Evolutionary conservation across 2,888 invertebrate species (phyloP).

Genomic region (Hyposoter didymator): DNA sequence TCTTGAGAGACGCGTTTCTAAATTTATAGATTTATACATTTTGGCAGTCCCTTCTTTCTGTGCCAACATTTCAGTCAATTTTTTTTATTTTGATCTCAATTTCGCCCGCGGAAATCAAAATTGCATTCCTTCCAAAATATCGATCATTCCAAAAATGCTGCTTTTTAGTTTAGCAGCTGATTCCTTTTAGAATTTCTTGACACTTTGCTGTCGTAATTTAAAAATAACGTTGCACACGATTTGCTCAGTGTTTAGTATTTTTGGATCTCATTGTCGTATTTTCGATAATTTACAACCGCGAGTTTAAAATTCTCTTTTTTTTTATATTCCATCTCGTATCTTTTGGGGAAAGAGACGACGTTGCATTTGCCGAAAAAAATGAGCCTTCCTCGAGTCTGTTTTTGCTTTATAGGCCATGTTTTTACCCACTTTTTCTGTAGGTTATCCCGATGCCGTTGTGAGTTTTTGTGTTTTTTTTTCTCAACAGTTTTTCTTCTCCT

Average conservation of each 20-base stretch:
- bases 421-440: conserved; percentile 68
- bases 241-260: background rate
- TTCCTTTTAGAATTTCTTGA: background rate
- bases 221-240: conserved; percentile 25
- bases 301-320: conserved; percentile 26
- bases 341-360: conserved; percentile 2
- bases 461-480: conserved; percentile 24
- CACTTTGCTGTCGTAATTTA: conserved; percentile 5
- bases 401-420: conserved; percentile 67
- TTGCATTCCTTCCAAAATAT: background rate
- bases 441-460: conserved; percentile 48
- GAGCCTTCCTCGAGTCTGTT: conserved; percentile 44
- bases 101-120: background rate
- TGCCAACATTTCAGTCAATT: background rate
- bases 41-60: background rate
- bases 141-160: background rate
- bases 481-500: conserved; percentile 70
- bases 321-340: conserved; percentile 10
- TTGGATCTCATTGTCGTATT: background rate
- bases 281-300: conserved; percentile 51
- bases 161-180: conserved; percentile 17
- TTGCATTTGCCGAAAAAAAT: background rate
- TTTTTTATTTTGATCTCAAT: background rate
- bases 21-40: background rate
- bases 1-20: background rate